Evolutionary conservation across 2,888 invertebrate genomes (phyloP).

Genomic region (Agonopterix subpropinquella): DNA sequence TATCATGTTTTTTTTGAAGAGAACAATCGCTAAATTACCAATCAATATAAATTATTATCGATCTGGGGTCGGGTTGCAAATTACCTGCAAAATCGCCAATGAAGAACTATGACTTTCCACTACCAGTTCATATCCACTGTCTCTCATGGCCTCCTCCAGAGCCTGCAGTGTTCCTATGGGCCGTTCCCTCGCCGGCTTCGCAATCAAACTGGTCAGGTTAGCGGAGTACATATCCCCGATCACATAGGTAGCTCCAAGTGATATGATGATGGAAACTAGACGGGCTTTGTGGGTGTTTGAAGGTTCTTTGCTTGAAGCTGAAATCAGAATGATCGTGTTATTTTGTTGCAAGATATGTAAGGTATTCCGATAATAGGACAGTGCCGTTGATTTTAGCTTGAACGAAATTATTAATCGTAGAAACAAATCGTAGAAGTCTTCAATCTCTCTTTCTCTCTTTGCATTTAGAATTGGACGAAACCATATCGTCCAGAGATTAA

Average conservation of each 20-base stretch:
- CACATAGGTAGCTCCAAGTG: constrained; percentile 85
- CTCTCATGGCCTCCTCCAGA: constrained; percentile 79
- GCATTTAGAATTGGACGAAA: neutral
- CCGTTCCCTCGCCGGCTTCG: constrained; percentile 81
- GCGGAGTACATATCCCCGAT: constrained; percentile 88
- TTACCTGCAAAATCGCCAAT: constrained; percentile 80
- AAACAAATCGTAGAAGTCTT: no score
- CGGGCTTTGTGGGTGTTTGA: constrained; percentile 80
- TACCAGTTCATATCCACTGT: constrained; percentile 78
- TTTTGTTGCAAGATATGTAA: neutral
- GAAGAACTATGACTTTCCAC: constrained; percentile 85
- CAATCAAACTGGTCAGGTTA: constrained; percentile 83
- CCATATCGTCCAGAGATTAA: neutral
- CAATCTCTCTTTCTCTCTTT: no score
- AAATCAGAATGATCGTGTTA: constrained; percentile 7
- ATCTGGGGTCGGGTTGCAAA: neutral
- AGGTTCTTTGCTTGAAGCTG: constrained; percentile 75
- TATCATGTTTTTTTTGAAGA: no score
- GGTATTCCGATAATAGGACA: no score
- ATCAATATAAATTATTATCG: no score
- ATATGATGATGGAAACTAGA: constrained; percentile 80
- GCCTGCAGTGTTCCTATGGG: constrained; percentile 81
- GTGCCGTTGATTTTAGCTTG: no score
- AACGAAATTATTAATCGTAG: no score
- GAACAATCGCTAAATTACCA: no score